phyloP scores from a whole-genome alignment of 1,140 invertebrate species.

The Caenorhabditis latens region DNA sequence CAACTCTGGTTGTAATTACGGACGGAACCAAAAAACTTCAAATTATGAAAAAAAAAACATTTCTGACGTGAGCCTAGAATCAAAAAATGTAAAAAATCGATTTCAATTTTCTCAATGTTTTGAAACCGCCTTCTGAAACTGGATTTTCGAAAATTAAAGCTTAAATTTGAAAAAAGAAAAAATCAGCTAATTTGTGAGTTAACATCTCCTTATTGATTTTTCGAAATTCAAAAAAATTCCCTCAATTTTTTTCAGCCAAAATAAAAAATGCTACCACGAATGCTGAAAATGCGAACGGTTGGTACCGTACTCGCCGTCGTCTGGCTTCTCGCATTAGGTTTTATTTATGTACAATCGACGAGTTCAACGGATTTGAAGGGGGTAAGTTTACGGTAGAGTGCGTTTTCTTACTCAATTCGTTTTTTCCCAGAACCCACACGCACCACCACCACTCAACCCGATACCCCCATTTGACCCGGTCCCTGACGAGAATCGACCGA shows the following conservation, averaged over 20 bases:
- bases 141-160: too few relatives aligned
- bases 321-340: not conserved
- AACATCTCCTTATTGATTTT: too few relatives aligned
- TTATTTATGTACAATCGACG: slow-evolving; percentile 20
- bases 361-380: not conserved
- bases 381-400: not conserved
- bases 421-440: not conserved
- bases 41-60: too few relatives aligned
- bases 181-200: too few relatives aligned
- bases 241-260: not conserved
- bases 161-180: too few relatives aligned
- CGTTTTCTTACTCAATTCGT: too few relatives aligned
- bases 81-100: too few relatives aligned
- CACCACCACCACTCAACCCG: not conserved
- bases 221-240: not conserved
- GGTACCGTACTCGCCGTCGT: slow-evolving; percentile 27
- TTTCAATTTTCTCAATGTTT: too few relatives aligned
- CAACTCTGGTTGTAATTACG: too few relatives aligned
- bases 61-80: too few relatives aligned
- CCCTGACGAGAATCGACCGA: slow-evolving; percentile 4
- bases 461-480: not conserved
- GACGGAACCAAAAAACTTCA: too few relatives aligned
- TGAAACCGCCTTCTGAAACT: too few relatives aligned
- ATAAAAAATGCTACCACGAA: slow-evolving; percentile 12
- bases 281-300: slow-evolving; percentile 36